A percentile compares a stretch with the other conserved stretches of the same genome.
Conservation (phyloP, 2,113 vertebrate genomes). For the Vidua macroura region DNA sequence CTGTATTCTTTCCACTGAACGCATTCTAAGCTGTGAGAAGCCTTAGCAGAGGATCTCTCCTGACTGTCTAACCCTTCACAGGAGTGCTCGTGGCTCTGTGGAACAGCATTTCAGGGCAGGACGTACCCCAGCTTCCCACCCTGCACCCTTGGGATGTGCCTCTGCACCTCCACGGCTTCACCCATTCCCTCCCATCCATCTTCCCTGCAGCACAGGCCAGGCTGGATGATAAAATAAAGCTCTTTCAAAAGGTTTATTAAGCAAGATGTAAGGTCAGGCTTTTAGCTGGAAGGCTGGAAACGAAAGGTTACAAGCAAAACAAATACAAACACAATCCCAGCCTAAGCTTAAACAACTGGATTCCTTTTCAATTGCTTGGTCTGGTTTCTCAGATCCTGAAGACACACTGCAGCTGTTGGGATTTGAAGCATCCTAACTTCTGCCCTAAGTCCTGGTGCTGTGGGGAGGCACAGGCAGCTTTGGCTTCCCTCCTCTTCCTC, state of each 20-base stretch:
- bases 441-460: not conserved
- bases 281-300: slow-evolving; percentile 39
- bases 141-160: not conserved
- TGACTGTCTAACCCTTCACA: not conserved
- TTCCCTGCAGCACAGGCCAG: not conserved
- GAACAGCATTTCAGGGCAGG: not conserved
- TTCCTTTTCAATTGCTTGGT: slow-evolving; percentile 48
- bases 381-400: slow-evolving; percentile 18
- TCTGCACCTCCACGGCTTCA: not conserved
- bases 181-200: not conserved
- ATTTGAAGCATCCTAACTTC: not conserved
- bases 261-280: slow-evolving; percentile 8
- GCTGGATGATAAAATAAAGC: slow-evolving; percentile 13
- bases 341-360: slow-evolving; percentile 58
- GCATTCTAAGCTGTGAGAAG: not conserved
- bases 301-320: slow-evolving; percentile 33
- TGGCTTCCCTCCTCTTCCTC: not conserved
- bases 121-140: not conserved
- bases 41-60: not conserved
- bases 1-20: not conserved
- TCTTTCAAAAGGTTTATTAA: slow-evolving; percentile 28
- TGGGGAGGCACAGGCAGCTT: not conserved
- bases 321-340: slow-evolving; percentile 45
- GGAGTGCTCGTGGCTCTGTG: not conserved
- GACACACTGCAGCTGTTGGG: slow-evolving; percentile 34